Evolutionary conservation across 2,113 vertebrate genomes (phyloP).

Genomic region (Chaetura pelagica): DNA sequence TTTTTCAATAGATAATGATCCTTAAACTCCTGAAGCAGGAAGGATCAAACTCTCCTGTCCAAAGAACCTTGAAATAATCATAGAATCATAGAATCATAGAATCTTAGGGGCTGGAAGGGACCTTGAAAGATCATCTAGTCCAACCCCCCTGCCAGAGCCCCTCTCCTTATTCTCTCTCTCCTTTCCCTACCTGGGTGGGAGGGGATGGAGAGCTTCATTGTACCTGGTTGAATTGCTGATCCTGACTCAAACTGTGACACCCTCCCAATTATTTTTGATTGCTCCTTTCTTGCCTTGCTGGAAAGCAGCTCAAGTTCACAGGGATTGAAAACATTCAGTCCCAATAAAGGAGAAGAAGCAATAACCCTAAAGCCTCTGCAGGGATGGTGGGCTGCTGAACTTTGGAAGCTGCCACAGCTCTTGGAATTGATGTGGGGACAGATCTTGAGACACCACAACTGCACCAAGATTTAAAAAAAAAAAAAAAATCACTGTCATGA

Average conservation of each 20-base stretch:
- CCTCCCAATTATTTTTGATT: neutral
- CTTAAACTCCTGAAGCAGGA: neutral
- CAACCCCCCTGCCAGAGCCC: too few species aligned
- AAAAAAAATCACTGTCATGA: too few species aligned
- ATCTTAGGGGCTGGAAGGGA: too few species aligned
- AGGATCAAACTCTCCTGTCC: neutral
- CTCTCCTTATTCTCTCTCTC: too few species aligned
- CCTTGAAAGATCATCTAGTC: too few species aligned
- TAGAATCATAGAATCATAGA: too few species aligned
- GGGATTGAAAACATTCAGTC: neutral
- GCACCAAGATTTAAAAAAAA: neutral
- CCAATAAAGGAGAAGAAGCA: neutral
- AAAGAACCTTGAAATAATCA: neutral
- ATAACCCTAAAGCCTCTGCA: neutral
- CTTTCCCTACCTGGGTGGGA: too few species aligned
- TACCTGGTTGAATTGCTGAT: too few species aligned
- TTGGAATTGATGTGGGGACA: accelerated
- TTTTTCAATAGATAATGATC: neutral
- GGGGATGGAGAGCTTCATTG: too few species aligned
- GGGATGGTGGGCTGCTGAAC: neutral
- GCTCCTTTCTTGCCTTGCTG: neutral
- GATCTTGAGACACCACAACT: neutral
- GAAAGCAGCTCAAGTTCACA: neutral
- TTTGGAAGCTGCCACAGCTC: neutral
- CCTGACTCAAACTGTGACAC: too few species aligned